phyloP scores from a whole-genome alignment of 2,113 vertebrate species.

The Brachyhypopomus gauderio region DNA sequence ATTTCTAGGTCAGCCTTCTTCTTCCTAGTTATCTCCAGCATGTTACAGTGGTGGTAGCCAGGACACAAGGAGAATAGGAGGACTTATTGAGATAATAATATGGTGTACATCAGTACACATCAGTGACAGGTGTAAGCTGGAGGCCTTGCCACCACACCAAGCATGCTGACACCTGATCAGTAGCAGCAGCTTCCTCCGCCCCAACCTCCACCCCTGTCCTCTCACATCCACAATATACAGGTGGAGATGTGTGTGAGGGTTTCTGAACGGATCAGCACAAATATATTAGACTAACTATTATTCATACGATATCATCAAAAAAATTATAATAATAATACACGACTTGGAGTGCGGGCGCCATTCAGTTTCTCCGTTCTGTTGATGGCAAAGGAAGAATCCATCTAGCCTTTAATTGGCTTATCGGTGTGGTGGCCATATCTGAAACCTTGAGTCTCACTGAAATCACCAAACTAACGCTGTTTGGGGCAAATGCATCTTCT shows the following conservation, averaged over 20 bases:
- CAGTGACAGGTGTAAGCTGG: constrained; percentile 76
- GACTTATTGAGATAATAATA: constrained; percentile 78
- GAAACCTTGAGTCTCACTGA: constrained; percentile 39
- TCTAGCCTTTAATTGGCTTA: constrained; percentile 54
- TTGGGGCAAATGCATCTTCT: constrained; percentile 22
- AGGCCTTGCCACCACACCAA: constrained; percentile 67
- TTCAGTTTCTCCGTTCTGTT: not conserved
- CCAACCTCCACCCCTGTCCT: no score
- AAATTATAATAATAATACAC: no score
- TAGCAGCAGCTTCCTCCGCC: not conserved
- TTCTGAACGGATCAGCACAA: no score
- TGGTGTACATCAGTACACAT: constrained; percentile 68
- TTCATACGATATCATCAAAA: not conserved
- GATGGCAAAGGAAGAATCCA: constrained; percentile 42
- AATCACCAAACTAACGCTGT: constrained; percentile 37
- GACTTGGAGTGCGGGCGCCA: constrained; percentile 39
- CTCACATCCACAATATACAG: no score
- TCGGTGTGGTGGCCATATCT: constrained; percentile 47
- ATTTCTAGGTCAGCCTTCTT: constrained; percentile 78
- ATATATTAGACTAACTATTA: not conserved
- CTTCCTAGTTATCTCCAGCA: constrained; percentile 68
- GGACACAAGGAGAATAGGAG: constrained; percentile 71
- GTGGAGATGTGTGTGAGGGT: no score
- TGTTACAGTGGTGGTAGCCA: constrained; percentile 63
- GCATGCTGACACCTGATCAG: constrained; percentile 58